These are phyloP conservation scores for Drosophila kanapiae DNA, from an alignment of 1,140 invertebrate genomes.

Conservation along the genomic window DNA sequence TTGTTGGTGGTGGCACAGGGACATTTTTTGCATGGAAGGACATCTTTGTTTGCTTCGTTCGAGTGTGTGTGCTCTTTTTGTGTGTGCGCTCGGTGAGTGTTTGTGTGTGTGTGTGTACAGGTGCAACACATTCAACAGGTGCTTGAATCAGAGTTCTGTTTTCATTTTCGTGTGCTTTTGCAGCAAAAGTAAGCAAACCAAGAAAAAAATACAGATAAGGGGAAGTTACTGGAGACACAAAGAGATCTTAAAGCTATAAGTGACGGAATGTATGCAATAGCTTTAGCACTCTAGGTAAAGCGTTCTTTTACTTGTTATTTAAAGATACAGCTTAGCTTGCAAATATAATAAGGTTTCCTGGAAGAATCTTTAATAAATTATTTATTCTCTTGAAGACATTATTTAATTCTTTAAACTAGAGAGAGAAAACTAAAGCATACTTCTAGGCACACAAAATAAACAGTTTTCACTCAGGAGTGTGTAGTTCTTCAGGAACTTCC, in stretches of 20 bases:
- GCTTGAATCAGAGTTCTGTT: slow-evolving; percentile 64
- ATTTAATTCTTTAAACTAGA: slow-evolving; percentile 1
- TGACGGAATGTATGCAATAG: not conserved
- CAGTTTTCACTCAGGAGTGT: not conserved
- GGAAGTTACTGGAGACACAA: slow-evolving; percentile 4
- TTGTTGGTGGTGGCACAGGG: slow-evolving; percentile 21
- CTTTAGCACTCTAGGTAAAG: not conserved
- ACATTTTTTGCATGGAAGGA: slow-evolving; percentile 24
- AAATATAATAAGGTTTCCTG: too few relatives aligned
- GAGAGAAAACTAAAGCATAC: not conserved
- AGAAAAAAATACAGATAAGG: slow-evolving; percentile 22
- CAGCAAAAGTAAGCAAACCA: slow-evolving; percentile 34
- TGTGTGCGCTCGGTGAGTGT: slow-evolving; percentile 27
- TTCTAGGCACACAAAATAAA: not conserved
- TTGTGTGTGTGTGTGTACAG: slow-evolving; percentile 36
- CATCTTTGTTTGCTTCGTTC: slow-evolving; percentile 13
- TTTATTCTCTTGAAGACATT: not conserved
- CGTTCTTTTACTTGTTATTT: too few relatives aligned
- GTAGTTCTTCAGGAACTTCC: slow-evolving; percentile 6
- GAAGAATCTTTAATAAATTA: too few relatives aligned
- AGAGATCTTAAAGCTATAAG: not conserved
- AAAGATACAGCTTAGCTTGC: too few relatives aligned
- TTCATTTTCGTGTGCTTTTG: slow-evolving; percentile 42
- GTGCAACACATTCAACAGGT: slow-evolving; percentile 80
- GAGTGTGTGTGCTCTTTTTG: slow-evolving; percentile 22